Evolutionary conservation across 2,888 invertebrate species (phyloP).

Genomic region (Epistrophella euchroma): DNA sequence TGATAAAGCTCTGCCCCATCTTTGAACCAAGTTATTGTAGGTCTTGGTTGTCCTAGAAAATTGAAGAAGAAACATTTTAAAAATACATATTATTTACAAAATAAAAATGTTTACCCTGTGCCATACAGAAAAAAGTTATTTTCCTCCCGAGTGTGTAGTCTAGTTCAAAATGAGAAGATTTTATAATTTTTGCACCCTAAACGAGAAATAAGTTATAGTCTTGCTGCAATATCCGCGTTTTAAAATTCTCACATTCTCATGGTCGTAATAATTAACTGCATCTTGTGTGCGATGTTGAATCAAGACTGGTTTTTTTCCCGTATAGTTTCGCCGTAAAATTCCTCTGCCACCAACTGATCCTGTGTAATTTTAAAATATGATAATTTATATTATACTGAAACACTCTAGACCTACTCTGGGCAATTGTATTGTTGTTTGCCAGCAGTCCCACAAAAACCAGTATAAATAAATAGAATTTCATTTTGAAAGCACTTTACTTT

Average conservation of each 20-base stretch:
- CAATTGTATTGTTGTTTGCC: constrained; percentile 52
- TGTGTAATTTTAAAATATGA: constrained; percentile 67
- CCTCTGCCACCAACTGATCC: constrained; percentile 82
- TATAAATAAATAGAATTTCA: constrained; percentile 58
- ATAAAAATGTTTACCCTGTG: constrained; percentile 87
- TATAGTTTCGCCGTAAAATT: constrained; percentile 82
- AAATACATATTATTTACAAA: background rate
- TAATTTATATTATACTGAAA: background rate
- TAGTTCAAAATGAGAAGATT: constrained; percentile 95
- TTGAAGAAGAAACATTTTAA: background rate
- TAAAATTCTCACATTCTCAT: constrained; percentile 89
- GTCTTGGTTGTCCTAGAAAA: constrained; percentile 87
- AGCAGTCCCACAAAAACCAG: constrained; percentile 54
- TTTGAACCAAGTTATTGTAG: constrained; percentile 97
- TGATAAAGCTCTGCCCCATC: constrained; percentile 97
- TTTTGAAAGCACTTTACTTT: constrained; percentile 35
- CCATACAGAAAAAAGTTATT: constrained; percentile 96
- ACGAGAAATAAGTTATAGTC: constrained; percentile 19
- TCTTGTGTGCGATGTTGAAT: constrained; percentile 92
- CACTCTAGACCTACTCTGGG: constrained; percentile 78
- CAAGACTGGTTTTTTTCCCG: constrained; percentile 83
- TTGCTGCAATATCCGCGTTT: background rate
- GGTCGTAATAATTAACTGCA: constrained; percentile 95
- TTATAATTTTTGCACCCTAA: constrained; percentile 94
- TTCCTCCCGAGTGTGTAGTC: constrained; percentile 97